phyloP scores from a whole-genome alignment of 2,797 vertebrate species.

The Hippopotamyrus pictus region DNA sequence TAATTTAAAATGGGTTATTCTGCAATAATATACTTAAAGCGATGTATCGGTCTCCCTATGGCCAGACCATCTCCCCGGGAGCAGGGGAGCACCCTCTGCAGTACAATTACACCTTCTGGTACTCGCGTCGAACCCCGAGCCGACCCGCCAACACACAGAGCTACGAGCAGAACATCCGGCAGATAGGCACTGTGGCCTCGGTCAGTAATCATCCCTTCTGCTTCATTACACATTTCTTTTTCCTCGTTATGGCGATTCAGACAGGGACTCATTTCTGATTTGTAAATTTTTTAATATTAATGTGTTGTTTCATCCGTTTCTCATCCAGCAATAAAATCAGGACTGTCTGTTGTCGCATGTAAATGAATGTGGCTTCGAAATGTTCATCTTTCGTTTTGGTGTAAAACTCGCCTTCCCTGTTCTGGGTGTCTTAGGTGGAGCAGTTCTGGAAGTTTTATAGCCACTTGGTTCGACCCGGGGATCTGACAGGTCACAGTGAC shows the following conservation, averaged over 20 bases:
- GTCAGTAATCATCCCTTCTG: slow-evolving; percentile 32
- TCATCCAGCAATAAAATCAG: not conserved
- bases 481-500: slow-evolving; percentile 60
- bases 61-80: slow-evolving; percentile 41
- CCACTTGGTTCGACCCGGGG: slow-evolving; percentile 58
- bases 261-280: not conserved
- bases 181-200: slow-evolving; percentile 63
- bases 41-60: not conserved
- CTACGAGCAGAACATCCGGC: slow-evolving; percentile 68
- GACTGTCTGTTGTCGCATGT: not conserved
- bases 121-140: slow-evolving; percentile 61
- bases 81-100: slow-evolving; percentile 58
- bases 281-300: not conserved
- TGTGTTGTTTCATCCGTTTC: not conserved
- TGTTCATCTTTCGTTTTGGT: not conserved
- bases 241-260: not conserved
- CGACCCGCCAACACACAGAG: slow-evolving; percentile 64
- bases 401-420: not conserved
- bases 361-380: not conserved
- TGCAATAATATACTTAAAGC: not conserved
- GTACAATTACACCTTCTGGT: slow-evolving; percentile 72
- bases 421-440: slow-evolving; percentile 50
- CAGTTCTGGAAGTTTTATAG: slow-evolving; percentile 67
- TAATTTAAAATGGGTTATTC: not conserved
- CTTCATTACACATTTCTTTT: not conserved